Conservation (phyloP, 1,140 invertebrate species). For the Leptinotarsa defecta region DNA sequence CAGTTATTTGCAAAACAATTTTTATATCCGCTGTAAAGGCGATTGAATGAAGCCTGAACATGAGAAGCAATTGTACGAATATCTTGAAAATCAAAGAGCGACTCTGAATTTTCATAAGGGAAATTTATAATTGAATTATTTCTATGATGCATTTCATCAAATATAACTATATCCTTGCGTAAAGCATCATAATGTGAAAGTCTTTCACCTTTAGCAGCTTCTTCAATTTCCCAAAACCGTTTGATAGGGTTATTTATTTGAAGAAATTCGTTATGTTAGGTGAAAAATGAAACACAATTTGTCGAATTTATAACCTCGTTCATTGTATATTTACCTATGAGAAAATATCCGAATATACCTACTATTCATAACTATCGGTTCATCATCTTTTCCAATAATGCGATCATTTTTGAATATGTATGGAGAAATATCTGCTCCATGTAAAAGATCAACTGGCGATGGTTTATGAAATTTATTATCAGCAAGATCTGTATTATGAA, state of each 20-base stretch:
- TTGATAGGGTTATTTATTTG: neutral
- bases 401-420: neutral
- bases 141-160: neutral
- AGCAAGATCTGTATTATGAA: too few relatives aligned
- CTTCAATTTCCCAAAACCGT: neutral
- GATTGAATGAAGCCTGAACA: too few relatives aligned
- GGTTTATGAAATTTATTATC: neutral
- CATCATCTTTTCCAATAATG: neutral
- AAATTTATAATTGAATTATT: neutral
- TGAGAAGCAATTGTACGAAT: neutral
- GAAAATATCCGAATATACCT: neutral
- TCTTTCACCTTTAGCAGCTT: neutral
- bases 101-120: neutral
- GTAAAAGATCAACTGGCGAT: constrained; percentile 12
- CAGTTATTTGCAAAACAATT: too few relatives aligned
- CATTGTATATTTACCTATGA: neutral
- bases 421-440: constrained; percentile 17
- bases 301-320: neutral
- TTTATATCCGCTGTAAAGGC: too few relatives aligned
- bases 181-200: neutral
- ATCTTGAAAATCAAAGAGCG: neutral
- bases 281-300: neutral
- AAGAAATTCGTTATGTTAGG: neutral
- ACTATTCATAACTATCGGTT: neutral
- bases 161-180: neutral